Evolutionary conservation across 2,888 invertebrate species (phyloP), one percentile per base, ranked within the genome.

Genomic region (Selenia dentaria): DNA sequence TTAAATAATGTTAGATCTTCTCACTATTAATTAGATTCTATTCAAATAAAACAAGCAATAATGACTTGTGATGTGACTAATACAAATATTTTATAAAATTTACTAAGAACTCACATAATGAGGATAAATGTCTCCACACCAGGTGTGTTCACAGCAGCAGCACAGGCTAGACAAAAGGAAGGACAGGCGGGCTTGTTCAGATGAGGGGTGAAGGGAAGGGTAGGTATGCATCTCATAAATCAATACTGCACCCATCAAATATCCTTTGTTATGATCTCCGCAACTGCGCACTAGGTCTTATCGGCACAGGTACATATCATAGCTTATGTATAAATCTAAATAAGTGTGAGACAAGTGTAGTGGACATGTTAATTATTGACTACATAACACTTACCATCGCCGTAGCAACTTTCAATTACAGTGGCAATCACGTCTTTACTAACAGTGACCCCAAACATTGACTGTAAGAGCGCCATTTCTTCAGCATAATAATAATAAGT

Each of bases 351-450:
- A n/a, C n/a, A n/a, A n/a, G n/a, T n/a, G n/a, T n/a, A n/a, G n/a
- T n/a, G n/a, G n/a, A n/a, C n/a, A n/a, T n/a, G n/a, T n/a, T n/a
- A n/a, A n/a, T n/a, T n/a, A n/a, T n/a, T n/a, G n/a, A n/a, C n/a
- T n/a, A n/a, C 6, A 1, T 9, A 24, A 10, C 3, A 87, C 89
- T 85, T 71, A 89, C 89, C 57, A 59, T 89, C 81, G 8, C 87
- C 89, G 3, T 54, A 67, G 44, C 71, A 88, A 53, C 73, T 83
- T 49, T 85, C 84, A 6, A 85, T 75, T 9, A 90, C 62, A 9
- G 81, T 63, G 36, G 52, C 51, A 29, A 88, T 79, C n/a, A 77
- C 79, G 39, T 82, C 83, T 52, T 55, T 64, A 49, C 59, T 74
- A 41, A 88, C 49, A 13, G 76, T 65, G 48, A 71, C 61, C 2